Conservation (phyloP, 2,797 vertebrate species). For the Phrynocephalus guinanensis region DNA sequence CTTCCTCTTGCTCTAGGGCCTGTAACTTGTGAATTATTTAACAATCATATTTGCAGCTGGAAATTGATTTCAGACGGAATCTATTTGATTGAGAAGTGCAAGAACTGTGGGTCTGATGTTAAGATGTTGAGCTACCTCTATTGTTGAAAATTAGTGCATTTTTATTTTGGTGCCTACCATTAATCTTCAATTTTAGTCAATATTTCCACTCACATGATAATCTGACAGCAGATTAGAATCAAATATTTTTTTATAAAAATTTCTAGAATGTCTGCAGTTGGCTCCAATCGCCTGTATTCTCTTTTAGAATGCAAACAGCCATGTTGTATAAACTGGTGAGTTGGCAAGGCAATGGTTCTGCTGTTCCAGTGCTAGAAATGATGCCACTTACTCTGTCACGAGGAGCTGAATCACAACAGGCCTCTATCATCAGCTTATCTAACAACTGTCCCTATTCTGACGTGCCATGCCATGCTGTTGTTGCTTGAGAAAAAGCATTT, state of each 20-base stretch:
- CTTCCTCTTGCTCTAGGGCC: conserved; percentile 77
- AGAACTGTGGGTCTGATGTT: conserved; percentile 83
- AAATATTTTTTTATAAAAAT: conserved; percentile 3
- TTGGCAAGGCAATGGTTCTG: neutral
- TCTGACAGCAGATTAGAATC: conserved; percentile 37
- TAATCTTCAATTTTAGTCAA: conserved; percentile 57
- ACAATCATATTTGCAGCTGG: conserved; percentile 83
- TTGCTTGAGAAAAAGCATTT: no score
- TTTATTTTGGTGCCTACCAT: conserved; percentile 62
- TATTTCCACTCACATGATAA: conserved; percentile 35
- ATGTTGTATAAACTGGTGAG: neutral
- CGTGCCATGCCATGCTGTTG: neutral
- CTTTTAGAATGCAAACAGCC: neutral
- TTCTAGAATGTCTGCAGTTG: neutral
- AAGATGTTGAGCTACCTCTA: conserved; percentile 78
- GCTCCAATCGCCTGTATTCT: neutral
- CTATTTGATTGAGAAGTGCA: conserved; percentile 83
- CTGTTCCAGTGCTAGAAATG: neutral
- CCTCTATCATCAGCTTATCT: neutral
- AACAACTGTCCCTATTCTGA: neutral
- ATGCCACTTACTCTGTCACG: neutral
- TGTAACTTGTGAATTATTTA: conserved; percentile 85
- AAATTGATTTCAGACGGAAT: conserved; percentile 84
- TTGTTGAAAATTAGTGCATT: conserved; percentile 62
- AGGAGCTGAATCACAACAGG: neutral